A percentile compares a stretch with the other conserved stretches of the same genome.
These are phyloP conservation scores for Tolypeutes matacus DNA, from an alignment of 2,797 vertebrate species.

Conservation along the genomic window DNA sequence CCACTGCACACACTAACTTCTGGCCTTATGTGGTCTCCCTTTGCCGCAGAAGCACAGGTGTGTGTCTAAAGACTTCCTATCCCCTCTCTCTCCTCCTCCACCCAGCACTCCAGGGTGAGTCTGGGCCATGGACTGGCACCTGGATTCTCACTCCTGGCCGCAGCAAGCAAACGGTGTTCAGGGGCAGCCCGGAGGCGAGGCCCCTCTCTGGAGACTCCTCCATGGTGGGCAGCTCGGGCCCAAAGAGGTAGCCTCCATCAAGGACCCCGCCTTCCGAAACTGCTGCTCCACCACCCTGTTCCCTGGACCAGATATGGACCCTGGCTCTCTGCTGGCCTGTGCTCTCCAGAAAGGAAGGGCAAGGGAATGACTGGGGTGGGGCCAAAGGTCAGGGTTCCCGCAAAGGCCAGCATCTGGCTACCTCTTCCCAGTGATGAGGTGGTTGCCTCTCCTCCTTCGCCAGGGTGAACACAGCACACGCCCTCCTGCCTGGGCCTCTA, in stretches of 20 bases:
- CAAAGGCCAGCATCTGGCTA: neutral
- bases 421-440: neutral
- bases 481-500: neutral
- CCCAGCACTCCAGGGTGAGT: neutral
- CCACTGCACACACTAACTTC: neutral
- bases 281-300: neutral
- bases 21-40: conserved; percentile 12
- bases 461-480: neutral
- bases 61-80: neutral
- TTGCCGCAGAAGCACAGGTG: conserved; percentile 21
- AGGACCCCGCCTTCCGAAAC: neutral
- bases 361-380: neutral
- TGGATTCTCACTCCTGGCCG: neutral
- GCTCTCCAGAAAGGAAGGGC: neutral
- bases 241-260: neutral
- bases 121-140: neutral
- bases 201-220: neutral
- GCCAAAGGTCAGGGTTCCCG: neutral
- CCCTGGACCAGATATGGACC: neutral
- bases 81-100: neutral
- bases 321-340: neutral
- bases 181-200: neutral
- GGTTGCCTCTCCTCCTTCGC: neutral
- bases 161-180: neutral
- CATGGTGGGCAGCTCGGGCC: neutral